These are phyloP conservation scores for Propithecus deckenii DNA, from an alignment of 2,797 vertebrate species.

Conservation along the genomic window DNA sequence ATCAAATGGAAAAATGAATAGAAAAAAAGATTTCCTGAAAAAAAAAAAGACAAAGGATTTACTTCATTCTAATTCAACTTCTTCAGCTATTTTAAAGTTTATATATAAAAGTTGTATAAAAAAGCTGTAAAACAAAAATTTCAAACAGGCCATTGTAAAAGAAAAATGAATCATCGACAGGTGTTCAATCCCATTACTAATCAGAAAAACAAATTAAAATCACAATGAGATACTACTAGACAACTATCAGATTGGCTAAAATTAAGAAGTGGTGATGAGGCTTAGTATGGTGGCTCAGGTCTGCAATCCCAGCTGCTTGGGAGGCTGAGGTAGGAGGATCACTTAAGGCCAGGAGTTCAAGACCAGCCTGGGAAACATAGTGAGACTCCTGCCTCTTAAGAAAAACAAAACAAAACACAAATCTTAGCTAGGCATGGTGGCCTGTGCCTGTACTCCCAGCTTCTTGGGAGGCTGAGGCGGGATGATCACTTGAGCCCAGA, in stretches of 20 bases:
- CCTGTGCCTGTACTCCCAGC: not conserved
- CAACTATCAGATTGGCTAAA: not conserved
- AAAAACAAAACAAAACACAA: not conserved
- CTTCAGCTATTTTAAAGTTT: not conserved
- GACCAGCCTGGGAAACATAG: too few relatives aligned
- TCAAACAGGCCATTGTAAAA: not conserved
- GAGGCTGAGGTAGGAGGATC: too few relatives aligned
- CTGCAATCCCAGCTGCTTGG: too few relatives aligned
- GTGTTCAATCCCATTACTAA: too few relatives aligned
- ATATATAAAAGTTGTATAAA: not conserved
- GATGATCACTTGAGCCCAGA: not conserved
- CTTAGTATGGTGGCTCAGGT: too few relatives aligned
- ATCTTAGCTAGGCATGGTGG: not conserved
- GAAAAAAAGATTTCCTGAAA: not conserved
- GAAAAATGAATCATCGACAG: not conserved
- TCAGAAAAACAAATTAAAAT: not conserved
- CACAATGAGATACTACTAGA: accelerated
- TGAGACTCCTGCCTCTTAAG: too few relatives aligned
- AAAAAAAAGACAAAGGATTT: not conserved
- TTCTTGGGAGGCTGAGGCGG: too few relatives aligned
- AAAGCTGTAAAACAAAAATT: not conserved
- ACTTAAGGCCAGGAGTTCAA: too few relatives aligned
- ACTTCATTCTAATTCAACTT: not conserved
- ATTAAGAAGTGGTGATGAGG: not conserved
- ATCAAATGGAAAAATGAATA: not conserved